These are phyloP conservation scores for Porites divaricata DNA, from an alignment of 92 coral and sea anemone genomes.

Conservation along the genomic window DNA sequence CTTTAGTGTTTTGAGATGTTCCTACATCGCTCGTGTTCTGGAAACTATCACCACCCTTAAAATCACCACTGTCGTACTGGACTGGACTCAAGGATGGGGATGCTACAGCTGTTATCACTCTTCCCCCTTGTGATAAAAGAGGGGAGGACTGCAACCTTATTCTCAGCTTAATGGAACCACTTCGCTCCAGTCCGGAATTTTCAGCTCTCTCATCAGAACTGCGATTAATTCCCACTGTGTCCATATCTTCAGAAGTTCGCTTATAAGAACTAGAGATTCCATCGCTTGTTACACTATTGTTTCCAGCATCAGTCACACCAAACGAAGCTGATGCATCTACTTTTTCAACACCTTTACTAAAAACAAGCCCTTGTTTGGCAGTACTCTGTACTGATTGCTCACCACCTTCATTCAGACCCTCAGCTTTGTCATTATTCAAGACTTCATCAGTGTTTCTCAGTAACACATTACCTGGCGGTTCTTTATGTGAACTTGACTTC, in stretches of 20 bases:
- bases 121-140: conserved; percentile 32
- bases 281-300: not conserved
- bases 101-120: conserved; percentile 43
- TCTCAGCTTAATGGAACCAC: conserved; percentile 52
- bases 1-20: conserved; percentile 38
- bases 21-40: not conserved
- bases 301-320: not conserved
- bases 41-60: not conserved
- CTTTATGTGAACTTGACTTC: not conserved
- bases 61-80: not conserved
- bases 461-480: not conserved
- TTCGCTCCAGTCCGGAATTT: conserved; percentile 22
- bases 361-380: not conserved
- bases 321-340: not conserved
- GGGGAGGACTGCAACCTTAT: conserved; percentile 76
- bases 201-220: not conserved
- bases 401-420: not conserved
- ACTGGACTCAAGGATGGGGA: conserved; percentile 17
- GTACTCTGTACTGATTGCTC: not conserved
- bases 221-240: not conserved
- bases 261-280: not conserved
- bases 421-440: not conserved
- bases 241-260: not conserved
- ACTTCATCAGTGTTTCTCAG: not conserved
- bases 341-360: not conserved